These are phyloP conservation scores for Horisme vitalbata DNA, from an alignment of 2,888 invertebrate genomes.

Conservation along the genomic window DNA sequence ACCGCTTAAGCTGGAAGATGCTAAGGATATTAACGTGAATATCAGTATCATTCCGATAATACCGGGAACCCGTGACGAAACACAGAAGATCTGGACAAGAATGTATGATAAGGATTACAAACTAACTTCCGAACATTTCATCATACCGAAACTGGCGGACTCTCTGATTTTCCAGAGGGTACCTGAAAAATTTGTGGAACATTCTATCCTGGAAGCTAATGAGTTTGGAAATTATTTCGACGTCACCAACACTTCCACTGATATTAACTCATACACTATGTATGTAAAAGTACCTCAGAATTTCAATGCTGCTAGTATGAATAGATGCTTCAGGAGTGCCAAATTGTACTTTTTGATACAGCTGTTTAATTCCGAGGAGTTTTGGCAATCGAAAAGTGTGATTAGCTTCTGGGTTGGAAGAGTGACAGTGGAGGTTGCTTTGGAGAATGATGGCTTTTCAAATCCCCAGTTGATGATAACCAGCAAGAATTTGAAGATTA, in stretches of 20 bases:
- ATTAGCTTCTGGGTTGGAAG: conserved; percentile 47
- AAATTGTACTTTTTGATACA: conserved; percentile 46
- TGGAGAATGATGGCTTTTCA: conserved; percentile 56
- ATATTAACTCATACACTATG: conserved; percentile 1
- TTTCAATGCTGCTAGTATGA: conserved; percentile 39
- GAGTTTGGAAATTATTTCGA: conserved; percentile 48
- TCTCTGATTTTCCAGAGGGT: conserved; percentile 38
- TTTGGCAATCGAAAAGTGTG: conserved; percentile 48
- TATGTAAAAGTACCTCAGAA: conserved; percentile 18
- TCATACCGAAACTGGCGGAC: conserved; percentile 40
- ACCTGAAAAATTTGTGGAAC: conserved; percentile 38
- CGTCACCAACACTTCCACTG: conserved; percentile 38
- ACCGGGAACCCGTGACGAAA: conserved; percentile 54
- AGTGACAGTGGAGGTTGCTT: conserved; percentile 46
- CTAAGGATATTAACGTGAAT: conserved; percentile 45
- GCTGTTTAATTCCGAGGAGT: conserved; percentile 49
- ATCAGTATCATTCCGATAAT: conserved; percentile 56
- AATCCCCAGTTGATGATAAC: conserved; percentile 49
- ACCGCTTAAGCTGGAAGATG: conserved; percentile 41
- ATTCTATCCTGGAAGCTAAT: conserved; percentile 42
- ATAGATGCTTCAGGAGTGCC: conserved; percentile 35
- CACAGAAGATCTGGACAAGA: conserved; percentile 52
- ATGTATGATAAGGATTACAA: conserved; percentile 49
- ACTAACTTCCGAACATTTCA: conserved; percentile 61
- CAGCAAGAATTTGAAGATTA: conserved; percentile 45